Evolutionary conservation across 2,797 vertebrate species (phyloP).

Genomic region (Xyrichtys novacula): DNA sequence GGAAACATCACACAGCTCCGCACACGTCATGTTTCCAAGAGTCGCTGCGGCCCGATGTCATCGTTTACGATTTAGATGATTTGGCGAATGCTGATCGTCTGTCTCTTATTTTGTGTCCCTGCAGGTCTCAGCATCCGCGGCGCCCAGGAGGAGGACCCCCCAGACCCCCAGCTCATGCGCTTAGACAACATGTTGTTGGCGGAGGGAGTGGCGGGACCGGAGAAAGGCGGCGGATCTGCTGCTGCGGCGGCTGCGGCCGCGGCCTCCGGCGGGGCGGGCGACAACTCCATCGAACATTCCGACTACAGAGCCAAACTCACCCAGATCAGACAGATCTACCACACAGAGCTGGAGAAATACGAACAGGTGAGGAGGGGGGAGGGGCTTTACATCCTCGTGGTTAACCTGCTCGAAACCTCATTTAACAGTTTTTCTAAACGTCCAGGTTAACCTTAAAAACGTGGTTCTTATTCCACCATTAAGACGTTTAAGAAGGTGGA

Average conservation of each 20-base stretch:
- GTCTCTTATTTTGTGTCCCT: constrained; percentile 49
- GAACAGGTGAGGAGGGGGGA: constrained; percentile 88
- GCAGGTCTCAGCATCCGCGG: constrained; percentile 98
- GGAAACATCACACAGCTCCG: constrained; percentile 47
- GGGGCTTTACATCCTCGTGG: too few relatives aligned
- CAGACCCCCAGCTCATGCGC: constrained; percentile 98
- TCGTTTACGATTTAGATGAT: background rate
- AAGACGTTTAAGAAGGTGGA: constrained; percentile 15
- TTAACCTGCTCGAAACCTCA: background rate
- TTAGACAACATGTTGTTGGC: constrained; percentile 99
- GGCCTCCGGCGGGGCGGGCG: constrained; percentile 90
- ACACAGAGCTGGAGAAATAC: constrained; percentile 99
- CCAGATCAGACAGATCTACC: constrained; percentile 99
- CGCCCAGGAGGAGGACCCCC: constrained; percentile 96
- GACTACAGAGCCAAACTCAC: constrained; percentile 99
- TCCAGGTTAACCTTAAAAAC: background rate
- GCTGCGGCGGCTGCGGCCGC: constrained; percentile 90
- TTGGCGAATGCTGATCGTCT: constrained; percentile 29
- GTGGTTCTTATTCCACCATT: background rate
- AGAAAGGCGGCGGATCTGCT: constrained; percentile 95
- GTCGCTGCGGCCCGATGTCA: background rate
- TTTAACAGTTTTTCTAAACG: background rate
- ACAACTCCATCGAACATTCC: constrained; percentile 98
- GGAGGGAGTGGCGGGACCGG: constrained; percentile 97
- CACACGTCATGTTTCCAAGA: constrained; percentile 73